Evolutionary conservation across 2,113 vertebrate species (phyloP).

Genomic region (Sinocyclocheilus anshuiensis): DNA sequence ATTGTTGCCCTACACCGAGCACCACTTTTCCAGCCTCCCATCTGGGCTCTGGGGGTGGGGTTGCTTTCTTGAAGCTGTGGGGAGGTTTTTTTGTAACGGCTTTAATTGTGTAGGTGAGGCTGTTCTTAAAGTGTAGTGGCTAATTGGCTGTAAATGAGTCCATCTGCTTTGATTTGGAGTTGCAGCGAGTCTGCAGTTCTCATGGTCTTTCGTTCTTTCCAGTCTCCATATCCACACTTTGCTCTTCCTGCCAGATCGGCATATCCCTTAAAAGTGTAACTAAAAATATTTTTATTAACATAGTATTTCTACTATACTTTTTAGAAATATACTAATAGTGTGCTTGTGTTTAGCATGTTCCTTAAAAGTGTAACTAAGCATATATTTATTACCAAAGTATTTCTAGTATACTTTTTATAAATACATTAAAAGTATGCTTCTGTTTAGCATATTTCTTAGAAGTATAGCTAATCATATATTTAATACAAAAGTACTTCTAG

Average conservation of each 20-base stretch:
- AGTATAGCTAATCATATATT: too few relatives aligned
- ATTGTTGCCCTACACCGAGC: background rate
- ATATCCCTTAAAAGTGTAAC: too few relatives aligned
- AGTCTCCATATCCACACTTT: background rate
- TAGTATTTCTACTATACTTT: too few relatives aligned
- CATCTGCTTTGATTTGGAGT: slow-evolving; percentile 76
- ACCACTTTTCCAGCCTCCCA: slow-evolving; percentile 40
- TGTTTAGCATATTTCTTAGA: too few relatives aligned
- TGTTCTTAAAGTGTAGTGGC: slow-evolving; percentile 65
- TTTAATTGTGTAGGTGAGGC: slow-evolving; percentile 68
- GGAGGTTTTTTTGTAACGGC: slow-evolving; percentile 60
- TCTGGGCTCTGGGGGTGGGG: slow-evolving; percentile 50
- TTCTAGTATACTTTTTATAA: too few relatives aligned
- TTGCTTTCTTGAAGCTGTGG: slow-evolving; percentile 49
- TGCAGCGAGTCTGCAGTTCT: slow-evolving; percentile 57
- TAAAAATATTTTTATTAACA: too few relatives aligned
- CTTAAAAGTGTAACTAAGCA: too few relatives aligned
- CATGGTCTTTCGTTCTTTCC: slow-evolving; percentile 35
- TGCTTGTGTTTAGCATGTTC: too few relatives aligned
- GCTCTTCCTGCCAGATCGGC: background rate
- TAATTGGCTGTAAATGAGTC: slow-evolving; percentile 78
- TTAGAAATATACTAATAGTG: too few relatives aligned
- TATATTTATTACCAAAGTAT: too few relatives aligned
- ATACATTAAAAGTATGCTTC: too few relatives aligned
- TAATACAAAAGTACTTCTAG: too few relatives aligned